A percentile compares a stretch with the other conserved stretches of the same genome.
Conservation (phyloP, 1,140 invertebrate species). For the Ylistrum balloti region DNA sequence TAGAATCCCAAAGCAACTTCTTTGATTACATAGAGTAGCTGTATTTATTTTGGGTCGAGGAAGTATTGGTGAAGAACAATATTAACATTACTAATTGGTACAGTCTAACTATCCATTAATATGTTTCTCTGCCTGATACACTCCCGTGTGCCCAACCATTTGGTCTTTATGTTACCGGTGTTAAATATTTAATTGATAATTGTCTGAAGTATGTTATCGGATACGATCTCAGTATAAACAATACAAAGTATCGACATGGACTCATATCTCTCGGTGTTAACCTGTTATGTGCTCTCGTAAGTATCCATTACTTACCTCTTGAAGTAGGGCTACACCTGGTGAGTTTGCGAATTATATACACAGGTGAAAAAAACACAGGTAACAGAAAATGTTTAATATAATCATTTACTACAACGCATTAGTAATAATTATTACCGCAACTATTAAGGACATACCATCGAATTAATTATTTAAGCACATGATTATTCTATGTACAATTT, state of each 20-base stretch:
- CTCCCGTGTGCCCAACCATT: background rate
- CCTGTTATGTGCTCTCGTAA: constrained; percentile 29
- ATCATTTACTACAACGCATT: background rate
- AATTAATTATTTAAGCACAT: constrained; percentile 7
- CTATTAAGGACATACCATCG: constrained; percentile 6
- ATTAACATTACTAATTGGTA: background rate
- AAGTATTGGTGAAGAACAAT: background rate
- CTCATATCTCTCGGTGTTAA: constrained; percentile 13
- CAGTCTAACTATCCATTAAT: background rate
- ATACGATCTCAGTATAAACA: background rate
- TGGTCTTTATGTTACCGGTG: background rate
- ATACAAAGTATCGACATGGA: background rate
- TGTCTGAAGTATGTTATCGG: background rate
- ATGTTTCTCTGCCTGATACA: background rate
- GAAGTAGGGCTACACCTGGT: constrained; percentile 17
- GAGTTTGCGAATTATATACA: constrained; percentile 14
- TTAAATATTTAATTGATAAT: constrained; percentile 41
- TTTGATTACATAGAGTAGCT: background rate
- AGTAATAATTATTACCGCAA: background rate
- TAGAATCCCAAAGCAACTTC: background rate
- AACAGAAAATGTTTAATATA: background rate
- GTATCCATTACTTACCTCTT: constrained; percentile 25
- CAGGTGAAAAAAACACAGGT: constrained; percentile 38
- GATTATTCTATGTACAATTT: background rate
- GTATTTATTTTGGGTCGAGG: background rate